Evolutionary conservation across 2,113 vertebrate species (phyloP).

Genomic region (Holacanthus passer): DNA sequence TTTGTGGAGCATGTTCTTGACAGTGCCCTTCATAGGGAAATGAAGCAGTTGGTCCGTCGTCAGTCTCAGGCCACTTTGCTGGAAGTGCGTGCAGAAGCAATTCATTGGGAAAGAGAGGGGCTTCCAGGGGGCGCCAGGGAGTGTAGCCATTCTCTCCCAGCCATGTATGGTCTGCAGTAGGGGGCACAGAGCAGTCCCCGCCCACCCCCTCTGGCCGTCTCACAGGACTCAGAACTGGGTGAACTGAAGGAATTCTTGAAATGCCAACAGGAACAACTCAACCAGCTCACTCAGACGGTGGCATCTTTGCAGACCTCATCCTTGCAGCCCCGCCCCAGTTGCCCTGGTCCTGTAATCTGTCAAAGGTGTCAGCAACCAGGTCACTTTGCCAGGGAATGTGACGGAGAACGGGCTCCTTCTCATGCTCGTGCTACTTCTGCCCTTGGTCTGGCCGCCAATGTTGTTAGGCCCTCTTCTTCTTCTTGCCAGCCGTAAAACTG

Average conservation of each 20-base stretch:
- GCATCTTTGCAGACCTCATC: neutral
- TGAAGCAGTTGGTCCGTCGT: neutral
- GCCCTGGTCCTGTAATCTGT: neutral
- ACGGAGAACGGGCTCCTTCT: too few relatives aligned
- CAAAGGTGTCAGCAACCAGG: neutral
- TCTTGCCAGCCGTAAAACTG: too few relatives aligned
- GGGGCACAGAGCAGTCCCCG: neutral
- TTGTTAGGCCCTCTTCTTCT: too few relatives aligned
- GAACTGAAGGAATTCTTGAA: neutral
- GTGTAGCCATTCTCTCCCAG: neutral
- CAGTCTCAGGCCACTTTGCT: neutral
- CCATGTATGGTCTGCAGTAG: neutral
- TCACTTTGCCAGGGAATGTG: neutral
- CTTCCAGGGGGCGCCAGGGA: neutral
- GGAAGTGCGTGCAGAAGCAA: neutral
- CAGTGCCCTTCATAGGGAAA: neutral
- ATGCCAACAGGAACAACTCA: neutral
- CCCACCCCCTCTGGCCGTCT: neutral
- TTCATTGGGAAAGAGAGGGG: neutral
- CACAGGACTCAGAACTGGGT: neutral
- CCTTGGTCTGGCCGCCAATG: too few relatives aligned
- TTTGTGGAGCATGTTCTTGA: constrained; percentile 38
- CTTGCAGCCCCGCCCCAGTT: too few relatives aligned
- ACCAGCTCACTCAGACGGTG: neutral
- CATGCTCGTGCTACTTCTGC: too few relatives aligned